A percentile compares a stretch with the other conserved stretches of the same genome.
phyloP scores from a whole-genome alignment of 2,113 vertebrate species.

The Hipposideros armiger region DNA sequence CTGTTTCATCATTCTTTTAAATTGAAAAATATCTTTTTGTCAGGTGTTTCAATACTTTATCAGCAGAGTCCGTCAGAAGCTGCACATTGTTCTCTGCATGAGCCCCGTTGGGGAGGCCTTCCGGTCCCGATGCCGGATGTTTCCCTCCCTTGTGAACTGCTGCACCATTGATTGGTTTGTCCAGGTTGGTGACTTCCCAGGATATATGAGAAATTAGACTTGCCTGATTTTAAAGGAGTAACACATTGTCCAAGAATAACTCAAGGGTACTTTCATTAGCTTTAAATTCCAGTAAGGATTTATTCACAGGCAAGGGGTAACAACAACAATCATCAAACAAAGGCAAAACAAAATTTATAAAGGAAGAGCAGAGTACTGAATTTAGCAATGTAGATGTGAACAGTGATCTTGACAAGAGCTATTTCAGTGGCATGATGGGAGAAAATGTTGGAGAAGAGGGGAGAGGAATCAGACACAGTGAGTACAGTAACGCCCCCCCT shows the following conservation, averaged over 20 bases:
- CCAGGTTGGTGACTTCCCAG: conserved; percentile 85
- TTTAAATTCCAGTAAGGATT: conserved; percentile 22
- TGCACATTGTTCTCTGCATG: conserved; percentile 93
- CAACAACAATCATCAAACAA: neutral
- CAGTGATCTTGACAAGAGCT: neutral
- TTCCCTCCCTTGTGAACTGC: conserved; percentile 93
- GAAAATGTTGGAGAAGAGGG: neutral
- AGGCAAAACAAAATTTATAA: neutral
- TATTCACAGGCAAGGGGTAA: neutral
- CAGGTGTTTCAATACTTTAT: conserved; percentile 93
- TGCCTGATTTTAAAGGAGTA: conserved; percentile 5
- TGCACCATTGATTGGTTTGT: conserved; percentile 95
- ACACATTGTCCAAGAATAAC: neutral
- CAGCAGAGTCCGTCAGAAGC: conserved; percentile 90
- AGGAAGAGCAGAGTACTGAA: neutral
- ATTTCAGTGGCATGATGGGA: neutral
- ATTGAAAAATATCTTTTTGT: neutral
- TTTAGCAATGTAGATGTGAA: neutral
- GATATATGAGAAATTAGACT: neutral
- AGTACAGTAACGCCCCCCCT: neutral
- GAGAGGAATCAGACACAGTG: neutral
- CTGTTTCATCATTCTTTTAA: conserved; percentile 31
- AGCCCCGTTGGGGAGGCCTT: conserved; percentile 92
- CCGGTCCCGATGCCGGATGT: conserved; percentile 92
- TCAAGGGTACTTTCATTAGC: neutral